Conservation (phyloP, 2,888 invertebrate species). For the Acrocyrtus sp. region DNA sequence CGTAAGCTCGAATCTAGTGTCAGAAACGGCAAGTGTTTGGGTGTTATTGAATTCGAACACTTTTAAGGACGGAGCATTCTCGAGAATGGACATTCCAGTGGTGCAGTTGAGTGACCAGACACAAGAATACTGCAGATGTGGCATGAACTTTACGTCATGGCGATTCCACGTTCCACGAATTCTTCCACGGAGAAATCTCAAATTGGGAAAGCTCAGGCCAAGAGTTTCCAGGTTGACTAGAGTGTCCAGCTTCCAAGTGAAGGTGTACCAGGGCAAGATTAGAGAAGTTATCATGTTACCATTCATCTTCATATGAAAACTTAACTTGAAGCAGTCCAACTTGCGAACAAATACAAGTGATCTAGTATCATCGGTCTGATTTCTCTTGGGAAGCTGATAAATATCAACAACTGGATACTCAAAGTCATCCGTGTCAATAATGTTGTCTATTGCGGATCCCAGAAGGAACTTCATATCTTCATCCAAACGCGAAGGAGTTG, state of each 20-base stretch:
- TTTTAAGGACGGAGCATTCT: slow-evolving; percentile 23
- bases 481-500: not conserved
- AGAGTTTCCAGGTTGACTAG: slow-evolving; percentile 30
- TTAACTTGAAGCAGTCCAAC: slow-evolving; percentile 1
- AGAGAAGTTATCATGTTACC: slow-evolving; percentile 10
- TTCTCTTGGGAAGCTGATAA: not conserved
- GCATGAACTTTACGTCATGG: slow-evolving; percentile 1
- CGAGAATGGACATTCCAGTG: slow-evolving; percentile 29
- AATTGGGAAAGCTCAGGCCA: slow-evolving; percentile 23
- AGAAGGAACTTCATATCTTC: not conserved
- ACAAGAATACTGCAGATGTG: slow-evolving; percentile 27
- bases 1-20: not conserved
- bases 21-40: not conserved
- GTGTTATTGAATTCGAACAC: slow-evolving; percentile 43
- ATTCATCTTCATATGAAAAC: slow-evolving; percentile 20
- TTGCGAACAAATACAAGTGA: slow-evolving; percentile 11
- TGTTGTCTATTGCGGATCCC: not conserved
- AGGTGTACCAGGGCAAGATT: slow-evolving; percentile 38
- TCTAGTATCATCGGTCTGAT: not conserved
- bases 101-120: slow-evolving; percentile 38
- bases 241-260: slow-evolving; percentile 31
- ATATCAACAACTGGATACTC: slow-evolving; percentile 3
- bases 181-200: slow-evolving; percentile 30
- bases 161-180: slow-evolving; percentile 38
- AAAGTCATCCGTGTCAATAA: not conserved